phyloP scores from a whole-genome alignment of 2,888 invertebrate genomes.

The Papilio gigon region DNA sequence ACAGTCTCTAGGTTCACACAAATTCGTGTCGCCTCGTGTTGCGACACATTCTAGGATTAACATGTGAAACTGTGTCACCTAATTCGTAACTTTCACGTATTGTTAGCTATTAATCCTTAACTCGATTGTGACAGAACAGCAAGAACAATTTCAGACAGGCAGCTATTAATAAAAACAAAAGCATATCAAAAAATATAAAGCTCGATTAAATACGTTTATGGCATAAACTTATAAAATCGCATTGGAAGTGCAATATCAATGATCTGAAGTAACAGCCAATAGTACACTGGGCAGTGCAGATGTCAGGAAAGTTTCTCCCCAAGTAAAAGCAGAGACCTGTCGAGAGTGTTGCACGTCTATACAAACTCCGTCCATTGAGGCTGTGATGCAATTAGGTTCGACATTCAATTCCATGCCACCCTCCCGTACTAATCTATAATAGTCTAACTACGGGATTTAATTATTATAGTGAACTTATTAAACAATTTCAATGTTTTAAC shows the following conservation, averaged over 20 bases:
- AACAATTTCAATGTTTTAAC: not conserved
- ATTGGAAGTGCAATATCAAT: too few species aligned
- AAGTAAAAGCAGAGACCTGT: not conserved
- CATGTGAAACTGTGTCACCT: constrained; percentile 30
- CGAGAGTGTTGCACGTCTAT: not conserved
- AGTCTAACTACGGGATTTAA: not conserved
- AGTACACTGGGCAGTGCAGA: not conserved
- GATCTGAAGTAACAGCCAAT: not conserved
- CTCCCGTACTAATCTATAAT: not conserved
- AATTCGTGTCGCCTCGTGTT: constrained; percentile 22
- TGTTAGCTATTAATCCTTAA: not conserved
- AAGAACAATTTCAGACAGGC: not conserved
- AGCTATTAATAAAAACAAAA: not conserved
- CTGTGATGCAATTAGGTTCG: not conserved
- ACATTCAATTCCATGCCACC: not conserved
- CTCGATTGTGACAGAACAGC: not conserved
- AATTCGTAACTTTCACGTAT: constrained; percentile 21
- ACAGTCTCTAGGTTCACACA: constrained; percentile 27
- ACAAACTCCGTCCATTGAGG: not conserved
- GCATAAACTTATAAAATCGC: too few species aligned
- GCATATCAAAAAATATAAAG: not conserved
- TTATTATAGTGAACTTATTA: too few species aligned
- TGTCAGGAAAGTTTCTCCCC: not conserved
- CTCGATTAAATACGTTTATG: too few species aligned
- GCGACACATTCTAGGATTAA: constrained; percentile 21